Base-by-base conservation (phyloP, 2,888 invertebrate species). In the Tachystola acroxantha region DNA sequence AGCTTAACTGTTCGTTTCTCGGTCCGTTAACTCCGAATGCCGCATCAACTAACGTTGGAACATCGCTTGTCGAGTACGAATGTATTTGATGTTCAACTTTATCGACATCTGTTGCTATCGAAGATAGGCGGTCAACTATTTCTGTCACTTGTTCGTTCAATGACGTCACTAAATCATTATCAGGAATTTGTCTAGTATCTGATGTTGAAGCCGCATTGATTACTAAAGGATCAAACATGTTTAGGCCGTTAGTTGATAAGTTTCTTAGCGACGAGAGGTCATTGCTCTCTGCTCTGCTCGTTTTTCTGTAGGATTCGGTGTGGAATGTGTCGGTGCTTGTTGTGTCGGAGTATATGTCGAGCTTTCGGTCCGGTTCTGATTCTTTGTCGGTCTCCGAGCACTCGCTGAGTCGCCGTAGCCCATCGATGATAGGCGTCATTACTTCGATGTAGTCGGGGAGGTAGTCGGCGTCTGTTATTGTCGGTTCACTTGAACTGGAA, bases 61-160 rank as follows among this genome's bases (percentile, higher is more conserved):
- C 72, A 36, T 88, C 87, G 37, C 69, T 87, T 0, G 88, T 71
- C 0, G 87, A 87, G 43, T 70, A 87, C 10, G 86, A 85, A 51
- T 87, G 87, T 40, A 24, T 4, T n/a, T 78, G 76, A 19, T 73
- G 64, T 11, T 81, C 80, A 14, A 76, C 45, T 6, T 78, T 73
- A 10, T 81, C 86, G 0, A 71, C 70, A 28, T 80, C 78, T 6
- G 65, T 53, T 10, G 73, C 78, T 42, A 87, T 86, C 0, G 84
- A 81, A 0, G 86, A 86, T 3, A 88, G 43, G 27, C 82, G 64
- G 46, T 87, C 88, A 3, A 81, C 84, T 34, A 88, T 87, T 54
- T 87, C 87, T 0, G 85, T 78, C 19, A 88, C 88, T 56, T 87
- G 88, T 42, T 88, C 88, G 44, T 84, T 85, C 7, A 87, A 61